Conservation (phyloP, 2,888 invertebrate species). For the Erannis defoliaria region DNA sequence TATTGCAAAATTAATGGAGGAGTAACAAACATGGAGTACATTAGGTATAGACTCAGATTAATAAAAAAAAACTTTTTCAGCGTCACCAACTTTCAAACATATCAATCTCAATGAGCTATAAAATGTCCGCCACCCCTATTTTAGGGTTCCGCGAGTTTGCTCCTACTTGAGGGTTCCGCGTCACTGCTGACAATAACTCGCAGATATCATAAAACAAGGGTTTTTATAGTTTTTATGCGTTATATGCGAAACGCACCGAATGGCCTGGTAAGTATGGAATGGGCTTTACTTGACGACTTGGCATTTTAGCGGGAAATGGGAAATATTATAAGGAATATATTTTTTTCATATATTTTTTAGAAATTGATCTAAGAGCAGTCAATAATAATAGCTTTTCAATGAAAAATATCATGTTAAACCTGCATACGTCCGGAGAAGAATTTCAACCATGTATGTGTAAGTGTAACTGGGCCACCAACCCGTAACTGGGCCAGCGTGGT, state of each 20-base stretch:
- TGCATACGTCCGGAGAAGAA: too few species aligned
- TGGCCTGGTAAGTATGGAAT: constrained; percentile 26
- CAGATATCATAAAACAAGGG: constrained; percentile 62
- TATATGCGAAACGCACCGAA: constrained; percentile 20
- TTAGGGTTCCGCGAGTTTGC: constrained; percentile 51
- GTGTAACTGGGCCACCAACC: too few species aligned
- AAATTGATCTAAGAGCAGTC: too few species aligned
- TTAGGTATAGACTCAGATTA: too few species aligned
- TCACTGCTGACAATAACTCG: constrained; percentile 67
- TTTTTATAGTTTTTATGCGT: constrained; percentile 24
- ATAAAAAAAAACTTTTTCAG: neutral
- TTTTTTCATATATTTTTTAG: too few species aligned
- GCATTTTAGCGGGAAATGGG: constrained; percentile 15
- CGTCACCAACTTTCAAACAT: constrained; percentile 40
- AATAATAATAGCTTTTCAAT: too few species aligned
- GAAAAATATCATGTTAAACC: too few species aligned
- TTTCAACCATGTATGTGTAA: too few species aligned
- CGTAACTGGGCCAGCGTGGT: too few species aligned
- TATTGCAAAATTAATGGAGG: too few species aligned
- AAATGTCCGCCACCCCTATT: constrained; percentile 48
- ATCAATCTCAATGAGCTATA: constrained; percentile 46
- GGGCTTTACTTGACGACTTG: constrained; percentile 47
- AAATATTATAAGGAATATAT: neutral
- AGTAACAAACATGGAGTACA: too few species aligned
- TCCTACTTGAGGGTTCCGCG: constrained; percentile 47